Base-by-base conservation (phyloP, 2,797 vertebrate genomes). In the Nyctibius grandis region DNA sequence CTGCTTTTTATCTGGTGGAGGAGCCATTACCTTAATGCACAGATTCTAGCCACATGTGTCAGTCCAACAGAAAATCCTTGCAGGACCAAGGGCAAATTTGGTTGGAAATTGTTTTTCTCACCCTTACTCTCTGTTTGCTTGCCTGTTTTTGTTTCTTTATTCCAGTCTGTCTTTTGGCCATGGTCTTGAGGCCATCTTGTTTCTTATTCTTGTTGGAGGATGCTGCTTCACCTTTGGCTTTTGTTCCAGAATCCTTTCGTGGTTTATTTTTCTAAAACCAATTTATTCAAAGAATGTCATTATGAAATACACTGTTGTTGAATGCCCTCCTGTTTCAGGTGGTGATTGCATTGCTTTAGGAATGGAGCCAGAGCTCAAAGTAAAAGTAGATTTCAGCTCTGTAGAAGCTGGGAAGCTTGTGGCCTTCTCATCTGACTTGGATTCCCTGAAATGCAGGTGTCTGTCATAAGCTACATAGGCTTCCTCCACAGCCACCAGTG, bases 81-180 rank as follows among this genome's bases (percentile, higher is more conserved):
- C 17, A 57, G 23, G 38, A 79, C 9, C 57, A 60, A 36, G 5
- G 29, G 8, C 17, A 73, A 86, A 59, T 12, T 23, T 70, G 8
- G 12, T 40, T 42, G 4, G 7, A 91, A 69, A 40, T n/a, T 19
- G 1, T 2, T 84, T 72, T 90, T 84, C 7, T 88, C 9, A 22
- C 6, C 11, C 5, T 78, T 72, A 81, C 45, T 75, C 8, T 67
- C 40, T 69, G 11, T 61, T 11, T 67, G 1, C 11, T 74, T 74
- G 12, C 13, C 9, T 19, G 5, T 0, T 73, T 64, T 57, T 23
- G 1, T 57, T 63, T 61, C 4, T 25, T n/a, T 25, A 19, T 1
- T 4, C 15, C 31, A 74, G 2, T 50, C 6, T 72, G 5, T 47
- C 10, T 73, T 92, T 72, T 60, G 31, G 4, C 15, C 12, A 22